Conservation (phyloP, 30 jellyfish, hydroid and myxozoan species). For the Rhopilema esculentum region DNA sequence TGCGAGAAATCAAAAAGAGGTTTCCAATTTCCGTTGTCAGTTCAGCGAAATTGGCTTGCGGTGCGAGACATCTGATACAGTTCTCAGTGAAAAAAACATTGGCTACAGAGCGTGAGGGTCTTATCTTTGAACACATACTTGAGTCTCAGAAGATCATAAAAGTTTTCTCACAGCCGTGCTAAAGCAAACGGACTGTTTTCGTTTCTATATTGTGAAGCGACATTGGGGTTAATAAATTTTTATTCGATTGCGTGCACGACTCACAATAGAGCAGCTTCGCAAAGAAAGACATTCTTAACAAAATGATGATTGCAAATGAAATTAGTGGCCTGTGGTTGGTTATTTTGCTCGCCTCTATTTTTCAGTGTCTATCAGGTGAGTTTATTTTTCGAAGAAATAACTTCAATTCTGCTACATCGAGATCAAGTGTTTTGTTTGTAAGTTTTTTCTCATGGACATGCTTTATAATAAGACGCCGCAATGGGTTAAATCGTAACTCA, state of each 20-base stretch:
- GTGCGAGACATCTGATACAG: slow-evolving; percentile 70
- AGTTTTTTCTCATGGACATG: neutral
- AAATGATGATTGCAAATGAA: slow-evolving; percentile 66
- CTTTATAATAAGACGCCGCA: neutral
- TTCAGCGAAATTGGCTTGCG: slow-evolving; percentile 54
- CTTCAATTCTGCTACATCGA: neutral
- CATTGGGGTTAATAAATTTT: slow-evolving; percentile 17
- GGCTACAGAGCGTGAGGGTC: slow-evolving; percentile 39
- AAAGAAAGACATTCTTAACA: slow-evolving; percentile 38
- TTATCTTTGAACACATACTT: neutral
- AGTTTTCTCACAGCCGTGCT: neutral
- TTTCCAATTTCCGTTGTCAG: slow-evolving; percentile 60
- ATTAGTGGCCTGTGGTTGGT: slow-evolving; percentile 75
- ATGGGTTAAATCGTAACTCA: slow-evolving; percentile 30
- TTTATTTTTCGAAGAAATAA: neutral
- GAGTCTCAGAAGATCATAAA: neutral
- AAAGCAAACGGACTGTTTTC: neutral
- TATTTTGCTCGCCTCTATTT: slow-evolving; percentile 42
- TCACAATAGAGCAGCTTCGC: slow-evolving; percentile 44
- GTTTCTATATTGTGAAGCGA: neutral
- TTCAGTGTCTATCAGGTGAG: slow-evolving; percentile 56
- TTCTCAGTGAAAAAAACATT: slow-evolving; percentile 40
- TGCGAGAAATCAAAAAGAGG: slow-evolving; percentile 53
- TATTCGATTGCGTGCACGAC: slow-evolving; percentile 62
- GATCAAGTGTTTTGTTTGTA: neutral